Conservation (phyloP, 2,888 invertebrate genomes). For the Metalampra italica region DNA sequence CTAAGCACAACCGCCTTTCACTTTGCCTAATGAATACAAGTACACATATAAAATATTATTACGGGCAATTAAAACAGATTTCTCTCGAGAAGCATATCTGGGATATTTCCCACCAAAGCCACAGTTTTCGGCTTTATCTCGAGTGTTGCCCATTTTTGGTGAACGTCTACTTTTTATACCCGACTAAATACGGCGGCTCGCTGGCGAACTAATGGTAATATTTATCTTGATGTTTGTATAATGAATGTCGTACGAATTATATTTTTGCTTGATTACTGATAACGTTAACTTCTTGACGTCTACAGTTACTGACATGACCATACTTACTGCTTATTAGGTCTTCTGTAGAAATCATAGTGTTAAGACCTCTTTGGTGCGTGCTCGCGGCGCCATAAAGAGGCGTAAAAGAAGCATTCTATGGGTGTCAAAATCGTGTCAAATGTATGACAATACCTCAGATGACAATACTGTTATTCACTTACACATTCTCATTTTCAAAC, state of each 20-base stretch:
- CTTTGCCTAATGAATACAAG: constrained; percentile 11
- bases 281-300: no score
- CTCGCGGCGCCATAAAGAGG: no score
- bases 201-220: constrained; percentile 47
- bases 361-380: no score
- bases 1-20: constrained; percentile 9
- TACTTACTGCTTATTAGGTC: no score
- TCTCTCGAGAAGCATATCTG: constrained; percentile 47
- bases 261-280: constrained; percentile 9
- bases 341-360: no score
- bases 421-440: no score
- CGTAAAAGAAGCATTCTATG: no score
- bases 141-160: constrained; percentile 39
- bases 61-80: constrained; percentile 27
- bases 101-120: constrained; percentile 43
- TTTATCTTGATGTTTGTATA: constrained; percentile 54
- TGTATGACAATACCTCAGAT: no score
- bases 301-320: no score
- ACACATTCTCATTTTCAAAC: no score
- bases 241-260: constrained; percentile 24
- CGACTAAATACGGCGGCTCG: constrained; percentile 40
- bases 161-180: constrained; percentile 47
- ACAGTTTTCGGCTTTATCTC: constrained; percentile 43
- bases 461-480: no score
- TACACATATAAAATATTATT: constrained; percentile 1